Percentiles rank a stretch among this genome's conserved stretches.
These are phyloP conservation scores for Cairina moschata DNA, from an alignment of 2,113 vertebrate genomes.

Conservation along the genomic window DNA sequence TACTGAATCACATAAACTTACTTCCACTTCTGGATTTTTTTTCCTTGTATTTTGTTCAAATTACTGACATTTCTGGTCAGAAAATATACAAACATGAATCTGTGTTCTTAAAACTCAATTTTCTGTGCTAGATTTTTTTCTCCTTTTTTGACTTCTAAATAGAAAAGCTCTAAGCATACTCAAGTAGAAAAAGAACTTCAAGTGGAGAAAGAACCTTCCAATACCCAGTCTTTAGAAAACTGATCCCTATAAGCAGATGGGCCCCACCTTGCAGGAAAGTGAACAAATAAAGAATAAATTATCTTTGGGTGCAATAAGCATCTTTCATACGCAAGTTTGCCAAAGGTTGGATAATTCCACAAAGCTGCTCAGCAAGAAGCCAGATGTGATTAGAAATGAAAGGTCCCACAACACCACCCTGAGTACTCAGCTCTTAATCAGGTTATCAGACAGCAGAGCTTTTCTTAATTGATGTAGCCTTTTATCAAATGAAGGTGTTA, in stretches of 20 bases:
- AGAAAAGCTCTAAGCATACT: not conserved
- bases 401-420: conserved; percentile 60
- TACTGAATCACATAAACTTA: not conserved
- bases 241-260: not conserved
- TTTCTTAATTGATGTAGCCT: conserved; percentile 49
- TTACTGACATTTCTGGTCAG: not conserved
- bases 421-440: conserved; percentile 59
- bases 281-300: conserved; percentile 58
- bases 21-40: not conserved
- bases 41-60: not conserved
- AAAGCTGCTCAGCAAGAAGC: conserved; percentile 26
- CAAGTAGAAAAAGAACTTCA: not conserved
- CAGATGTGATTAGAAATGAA: conserved; percentile 58
- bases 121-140: not conserved
- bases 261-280: conserved; percentile 11
- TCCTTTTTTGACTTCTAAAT: not conserved
- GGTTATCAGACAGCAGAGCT: conserved; percentile 47
- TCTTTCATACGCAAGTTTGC: conserved; percentile 33
- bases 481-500: conserved; percentile 29
- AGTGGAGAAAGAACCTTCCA: not conserved
- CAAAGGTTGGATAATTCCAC: conserved; percentile 60
- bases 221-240: not conserved
- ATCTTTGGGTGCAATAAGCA: conserved; percentile 49
- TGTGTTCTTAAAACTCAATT: not conserved
- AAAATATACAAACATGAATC: not conserved